Conservation (phyloP, 2,888 invertebrate genomes). For the Pinctada fucata region DNA sequence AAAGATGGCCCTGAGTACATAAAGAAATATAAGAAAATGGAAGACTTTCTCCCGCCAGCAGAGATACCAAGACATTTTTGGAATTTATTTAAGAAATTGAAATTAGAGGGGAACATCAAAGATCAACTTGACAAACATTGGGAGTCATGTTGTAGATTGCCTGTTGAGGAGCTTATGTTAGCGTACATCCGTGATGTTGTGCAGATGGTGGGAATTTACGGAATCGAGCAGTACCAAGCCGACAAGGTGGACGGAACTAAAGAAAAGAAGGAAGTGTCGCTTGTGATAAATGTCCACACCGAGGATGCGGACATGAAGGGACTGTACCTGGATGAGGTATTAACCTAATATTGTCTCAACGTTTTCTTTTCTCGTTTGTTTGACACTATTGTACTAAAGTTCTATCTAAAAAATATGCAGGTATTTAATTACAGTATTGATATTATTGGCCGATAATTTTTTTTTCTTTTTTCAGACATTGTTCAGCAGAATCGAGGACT, state of each 20-base stretch:
- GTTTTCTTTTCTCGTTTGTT: not conserved
- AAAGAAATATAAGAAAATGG: slow-evolving; percentile 10
- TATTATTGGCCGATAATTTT: not conserved
- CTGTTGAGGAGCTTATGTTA: slow-evolving; percentile 27
- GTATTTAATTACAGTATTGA: slow-evolving; percentile 1
- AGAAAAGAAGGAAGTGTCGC: slow-evolving; percentile 8
- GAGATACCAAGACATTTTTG: slow-evolving; percentile 1
- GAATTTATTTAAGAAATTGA: slow-evolving; percentile 22
- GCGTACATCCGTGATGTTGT: slow-evolving; percentile 31
- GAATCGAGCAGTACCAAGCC: slow-evolving; percentile 29
- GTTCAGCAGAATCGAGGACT: slow-evolving; percentile 25
- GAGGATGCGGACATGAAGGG: slow-evolving; percentile 5
- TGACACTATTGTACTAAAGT: no score
- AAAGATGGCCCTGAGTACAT: slow-evolving; percentile 11
- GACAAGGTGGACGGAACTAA: not conserved
- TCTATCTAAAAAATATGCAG: no score
- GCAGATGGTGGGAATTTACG: slow-evolving; percentile 19
- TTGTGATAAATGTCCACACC: slow-evolving; percentile 10
- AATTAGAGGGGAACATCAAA: slow-evolving; percentile 32
- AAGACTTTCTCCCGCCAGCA: slow-evolving; percentile 27
- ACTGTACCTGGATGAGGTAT: not conserved
- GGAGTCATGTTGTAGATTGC: not conserved
- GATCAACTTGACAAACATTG: slow-evolving; percentile 8
- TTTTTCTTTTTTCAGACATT: slow-evolving; percentile 16
- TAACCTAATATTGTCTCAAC: not conserved